phyloP scores from a whole-genome alignment of 1,140 invertebrate genomes.

The Cydia strobilella region DNA sequence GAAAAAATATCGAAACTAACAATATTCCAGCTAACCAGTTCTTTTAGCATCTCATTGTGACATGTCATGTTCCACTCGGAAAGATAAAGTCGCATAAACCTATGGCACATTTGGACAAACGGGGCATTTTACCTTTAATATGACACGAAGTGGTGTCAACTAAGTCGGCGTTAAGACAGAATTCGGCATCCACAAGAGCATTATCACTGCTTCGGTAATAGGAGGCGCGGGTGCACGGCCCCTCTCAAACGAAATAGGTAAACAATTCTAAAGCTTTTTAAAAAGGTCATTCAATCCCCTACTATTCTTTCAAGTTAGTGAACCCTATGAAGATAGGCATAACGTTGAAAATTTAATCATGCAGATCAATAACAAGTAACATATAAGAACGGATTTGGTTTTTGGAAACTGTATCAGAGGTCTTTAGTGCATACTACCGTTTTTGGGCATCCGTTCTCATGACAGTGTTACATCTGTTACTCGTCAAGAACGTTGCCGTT shows the following conservation, averaged over 20 bases:
- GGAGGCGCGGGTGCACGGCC: slow-evolving; percentile 47
- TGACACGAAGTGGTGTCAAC: neutral
- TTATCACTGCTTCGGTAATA: slow-evolving; percentile 65
- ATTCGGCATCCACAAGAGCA: slow-evolving; percentile 59
- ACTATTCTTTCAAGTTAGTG: neutral
- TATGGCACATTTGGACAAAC: neutral
- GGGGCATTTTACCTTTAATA: neutral
- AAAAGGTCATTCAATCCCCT: slow-evolving; percentile 31
- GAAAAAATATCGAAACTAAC: neutral
- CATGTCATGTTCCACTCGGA: slow-evolving; percentile 50
- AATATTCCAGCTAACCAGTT: slow-evolving; percentile 4
- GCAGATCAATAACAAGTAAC: neutral
- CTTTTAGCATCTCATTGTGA: neutral
- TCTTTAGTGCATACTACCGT: slow-evolving; percentile 22
- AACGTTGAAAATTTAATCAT: neutral
- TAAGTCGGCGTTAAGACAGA: slow-evolving; percentile 47
- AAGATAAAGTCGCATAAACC: neutral
- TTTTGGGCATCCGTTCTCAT: slow-evolving; percentile 24
- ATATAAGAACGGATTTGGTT: neutral
- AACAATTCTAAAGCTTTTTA: slow-evolving; percentile 38
- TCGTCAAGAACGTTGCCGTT: slow-evolving; percentile 3
- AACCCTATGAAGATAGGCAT: neutral
- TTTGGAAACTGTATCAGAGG: neutral
- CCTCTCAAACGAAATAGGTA: slow-evolving; percentile 33
- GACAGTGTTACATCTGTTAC: slow-evolving; percentile 10